Percentiles rank a stretch among this genome's conserved stretches.
Conservation (phyloP, 2,797 vertebrate species). For the Eupleurogrammus muticus region DNA sequence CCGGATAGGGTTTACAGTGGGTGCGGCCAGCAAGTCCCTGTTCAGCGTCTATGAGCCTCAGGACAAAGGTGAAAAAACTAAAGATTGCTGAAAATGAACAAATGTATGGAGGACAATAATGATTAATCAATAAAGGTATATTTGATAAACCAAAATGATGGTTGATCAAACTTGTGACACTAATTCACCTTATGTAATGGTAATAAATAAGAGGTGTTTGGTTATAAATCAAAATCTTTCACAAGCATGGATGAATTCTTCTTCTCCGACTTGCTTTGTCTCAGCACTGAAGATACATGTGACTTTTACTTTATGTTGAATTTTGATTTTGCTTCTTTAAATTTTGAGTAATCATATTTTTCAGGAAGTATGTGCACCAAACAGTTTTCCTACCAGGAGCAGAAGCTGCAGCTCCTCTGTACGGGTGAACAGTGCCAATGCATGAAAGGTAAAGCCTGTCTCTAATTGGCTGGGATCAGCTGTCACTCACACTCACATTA, state of each 20-base stretch:
- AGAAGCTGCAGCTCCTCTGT: slow-evolving; percentile 87
- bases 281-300: background rate
- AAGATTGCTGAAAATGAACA: no score
- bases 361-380: slow-evolving; percentile 88
- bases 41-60: slow-evolving; percentile 90
- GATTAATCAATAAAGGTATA: no score
- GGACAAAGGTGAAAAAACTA: slow-evolving; percentile 84
- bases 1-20: slow-evolving; percentile 84
- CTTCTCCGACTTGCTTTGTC: no score
- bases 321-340: background rate
- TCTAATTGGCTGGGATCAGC: slow-evolving; percentile 7
- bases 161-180: no score
- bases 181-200: no score
- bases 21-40: slow-evolving; percentile 80
- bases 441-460: slow-evolving; percentile 87
- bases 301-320: background rate
- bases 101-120: no score
- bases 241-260: no score
- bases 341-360: background rate
- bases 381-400: slow-evolving; percentile 83
- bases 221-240: no score
- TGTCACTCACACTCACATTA: background rate
- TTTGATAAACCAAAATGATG: no score
- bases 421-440: slow-evolving; percentile 88
- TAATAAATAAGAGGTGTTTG: no score